phyloP scores from a whole-genome alignment of 1,140 invertebrate genomes.

The Drosophila oshimai region DNA sequence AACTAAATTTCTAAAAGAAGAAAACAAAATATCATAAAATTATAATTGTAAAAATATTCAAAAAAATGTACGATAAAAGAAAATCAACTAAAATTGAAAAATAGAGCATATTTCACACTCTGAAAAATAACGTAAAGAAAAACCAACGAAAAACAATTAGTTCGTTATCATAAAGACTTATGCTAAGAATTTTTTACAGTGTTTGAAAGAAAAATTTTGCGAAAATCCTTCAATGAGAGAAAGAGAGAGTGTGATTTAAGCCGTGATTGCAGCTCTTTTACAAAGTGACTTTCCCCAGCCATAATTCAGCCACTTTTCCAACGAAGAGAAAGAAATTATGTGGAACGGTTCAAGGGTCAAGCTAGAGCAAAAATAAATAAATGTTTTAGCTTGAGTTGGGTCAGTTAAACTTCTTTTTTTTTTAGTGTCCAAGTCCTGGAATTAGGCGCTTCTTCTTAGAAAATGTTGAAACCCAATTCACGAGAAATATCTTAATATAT shows the following conservation, averaged over 20 bases:
- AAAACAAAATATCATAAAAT: too few species aligned
- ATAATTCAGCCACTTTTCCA: constrained; percentile 11
- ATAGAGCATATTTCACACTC: too few species aligned
- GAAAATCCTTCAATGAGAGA: neutral
- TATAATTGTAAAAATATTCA: too few species aligned
- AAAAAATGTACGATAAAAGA: too few species aligned
- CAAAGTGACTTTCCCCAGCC: neutral
- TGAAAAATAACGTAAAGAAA: too few species aligned
- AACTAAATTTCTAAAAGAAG: too few species aligned
- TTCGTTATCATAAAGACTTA: neutral
- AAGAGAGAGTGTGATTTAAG: neutral
- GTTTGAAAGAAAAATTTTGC: too few species aligned
- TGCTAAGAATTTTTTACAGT: neutral
- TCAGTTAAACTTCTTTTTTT: neutral
- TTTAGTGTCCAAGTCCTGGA: neutral
- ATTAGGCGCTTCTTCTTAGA: neutral
- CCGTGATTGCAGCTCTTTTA: constrained; percentile 6
- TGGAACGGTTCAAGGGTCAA: constrained; percentile 17
- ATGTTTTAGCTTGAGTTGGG: constrained; percentile 13
- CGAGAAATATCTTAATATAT: neutral
- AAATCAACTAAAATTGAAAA: too few species aligned
- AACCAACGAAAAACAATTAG: too few species aligned
- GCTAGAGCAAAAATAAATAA: neutral
- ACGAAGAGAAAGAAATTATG: constrained; percentile 13
- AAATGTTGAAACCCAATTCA: neutral